These are phyloP conservation scores for Propsilocerus akamusi DNA, from an alignment of 1,140 invertebrate species.

Conservation along the genomic window DNA sequence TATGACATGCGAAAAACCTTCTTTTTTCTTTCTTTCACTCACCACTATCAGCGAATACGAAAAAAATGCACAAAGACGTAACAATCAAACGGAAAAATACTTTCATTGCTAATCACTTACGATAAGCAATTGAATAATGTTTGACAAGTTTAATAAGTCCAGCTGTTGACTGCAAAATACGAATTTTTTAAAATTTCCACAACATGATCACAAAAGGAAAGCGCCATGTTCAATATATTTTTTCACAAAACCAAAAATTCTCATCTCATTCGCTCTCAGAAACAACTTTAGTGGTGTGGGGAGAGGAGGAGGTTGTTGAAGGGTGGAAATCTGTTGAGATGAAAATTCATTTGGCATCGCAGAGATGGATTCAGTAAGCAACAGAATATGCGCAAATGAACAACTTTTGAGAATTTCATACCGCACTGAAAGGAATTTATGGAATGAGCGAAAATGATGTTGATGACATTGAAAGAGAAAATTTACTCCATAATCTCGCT, in stretches of 20 bases:
- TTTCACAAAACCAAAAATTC: slow-evolving; percentile 3
- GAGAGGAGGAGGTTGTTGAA: background rate
- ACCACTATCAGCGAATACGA: background rate
- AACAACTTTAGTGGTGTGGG: background rate
- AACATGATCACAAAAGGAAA: background rate
- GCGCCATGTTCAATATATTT: background rate
- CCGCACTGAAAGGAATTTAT: too few relatives aligned
- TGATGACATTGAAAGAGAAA: too few relatives aligned
- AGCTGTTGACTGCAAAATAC: background rate
- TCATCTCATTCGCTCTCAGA: too few relatives aligned
- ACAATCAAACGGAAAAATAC: background rate
- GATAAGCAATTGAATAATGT: background rate
- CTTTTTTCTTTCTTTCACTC: background rate
- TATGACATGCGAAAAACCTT: too few relatives aligned
- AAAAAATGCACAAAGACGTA: background rate
- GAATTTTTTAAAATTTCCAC: background rate
- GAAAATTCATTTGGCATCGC: too few relatives aligned
- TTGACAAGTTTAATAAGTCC: too few relatives aligned
- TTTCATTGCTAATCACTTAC: slow-evolving; percentile 1
- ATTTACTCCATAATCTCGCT: too few relatives aligned
- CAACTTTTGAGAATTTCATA: too few relatives aligned
- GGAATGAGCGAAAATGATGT: too few relatives aligned
- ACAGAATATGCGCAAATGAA: too few relatives aligned
- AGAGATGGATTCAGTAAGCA: too few relatives aligned
- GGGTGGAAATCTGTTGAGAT: too few relatives aligned